phyloP scores from a whole-genome alignment of 1,140 invertebrate species.

The Papilio dardanus region DNA sequence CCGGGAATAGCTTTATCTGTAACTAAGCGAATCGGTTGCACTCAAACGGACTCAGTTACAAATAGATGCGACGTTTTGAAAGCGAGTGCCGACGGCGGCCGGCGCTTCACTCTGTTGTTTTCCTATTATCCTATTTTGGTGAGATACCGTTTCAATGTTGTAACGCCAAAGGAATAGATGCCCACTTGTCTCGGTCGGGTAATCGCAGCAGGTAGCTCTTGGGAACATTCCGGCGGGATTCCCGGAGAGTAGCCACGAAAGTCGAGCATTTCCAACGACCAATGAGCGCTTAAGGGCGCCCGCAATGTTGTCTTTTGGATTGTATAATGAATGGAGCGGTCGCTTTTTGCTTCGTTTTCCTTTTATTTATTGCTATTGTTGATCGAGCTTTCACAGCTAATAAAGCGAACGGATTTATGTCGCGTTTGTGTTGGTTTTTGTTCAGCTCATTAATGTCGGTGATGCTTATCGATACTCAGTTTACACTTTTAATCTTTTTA shows the following conservation, averaged over 20 bases:
- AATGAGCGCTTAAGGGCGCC: conserved; percentile 45
- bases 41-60: conserved; percentile 44
- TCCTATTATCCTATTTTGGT: conserved; percentile 38
- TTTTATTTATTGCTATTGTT: conserved; percentile 39
- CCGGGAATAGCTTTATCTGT: conserved; percentile 44
- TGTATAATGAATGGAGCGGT: conserved; percentile 42
- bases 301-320: conserved; percentile 46
- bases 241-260: conserved; percentile 47
- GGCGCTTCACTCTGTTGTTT: conserved; percentile 37
- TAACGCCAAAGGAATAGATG: conserved; percentile 50
- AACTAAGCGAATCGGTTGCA: conserved; percentile 44
- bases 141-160: conserved; percentile 42
- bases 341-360: conserved; percentile 42
- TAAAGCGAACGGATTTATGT: conserved; percentile 34
- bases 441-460: conserved; percentile 22
- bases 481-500: conserved; percentile 25
- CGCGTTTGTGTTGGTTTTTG: conserved; percentile 23
- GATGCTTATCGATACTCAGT: conserved; percentile 13
- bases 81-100: conserved; percentile 28
- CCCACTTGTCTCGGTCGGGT: conserved; percentile 54
- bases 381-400: conserved; percentile 38
- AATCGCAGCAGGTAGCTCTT: conserved; percentile 56
- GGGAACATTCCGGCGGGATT: conserved; percentile 54
- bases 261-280: conserved; percentile 49
- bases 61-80: conserved; percentile 49